Conservation (phyloP, 2,888 invertebrate genomes). For the Nineta flava region DNA sequence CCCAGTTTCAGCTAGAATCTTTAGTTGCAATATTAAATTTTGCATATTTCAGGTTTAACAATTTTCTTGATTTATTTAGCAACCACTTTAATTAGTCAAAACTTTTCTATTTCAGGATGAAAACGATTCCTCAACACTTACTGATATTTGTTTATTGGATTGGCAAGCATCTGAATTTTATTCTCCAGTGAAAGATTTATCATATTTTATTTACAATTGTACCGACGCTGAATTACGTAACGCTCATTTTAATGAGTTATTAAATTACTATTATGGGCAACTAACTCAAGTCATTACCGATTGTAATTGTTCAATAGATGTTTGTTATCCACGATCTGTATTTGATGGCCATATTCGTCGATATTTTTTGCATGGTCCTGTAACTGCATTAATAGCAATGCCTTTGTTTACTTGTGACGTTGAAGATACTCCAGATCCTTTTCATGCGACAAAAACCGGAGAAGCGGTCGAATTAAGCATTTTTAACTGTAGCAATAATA, state of each 20-base stretch:
- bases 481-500: constrained; percentile 8
- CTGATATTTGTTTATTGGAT: constrained; percentile 17
- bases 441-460: constrained; percentile 3
- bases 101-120: constrained; percentile 4
- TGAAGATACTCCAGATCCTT: constrained; percentile 13
- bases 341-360: constrained; percentile 18
- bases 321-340: constrained; percentile 18
- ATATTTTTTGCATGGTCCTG: constrained; percentile 17
- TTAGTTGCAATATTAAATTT: no score
- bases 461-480: no score
- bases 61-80: no score
- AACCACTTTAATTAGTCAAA: no score
- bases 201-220: constrained; percentile 22
- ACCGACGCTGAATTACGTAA: constrained; percentile 17
- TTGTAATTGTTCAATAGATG: constrained; percentile 16
- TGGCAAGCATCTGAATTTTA: constrained; percentile 17
- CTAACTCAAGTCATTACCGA: constrained; percentile 15
- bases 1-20: no score
- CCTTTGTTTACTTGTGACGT: constrained; percentile 16
- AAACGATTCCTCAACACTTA: constrained; percentile 13
- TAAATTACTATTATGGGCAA: constrained; percentile 20
- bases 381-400: constrained; percentile 15
- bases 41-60: no score
- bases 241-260: constrained; percentile 17
- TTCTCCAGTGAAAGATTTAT: constrained; percentile 20